These are phyloP conservation scores for Cyprinella venusta DNA, from an alignment of 2,797 vertebrate genomes.

Conservation along the genomic window DNA sequence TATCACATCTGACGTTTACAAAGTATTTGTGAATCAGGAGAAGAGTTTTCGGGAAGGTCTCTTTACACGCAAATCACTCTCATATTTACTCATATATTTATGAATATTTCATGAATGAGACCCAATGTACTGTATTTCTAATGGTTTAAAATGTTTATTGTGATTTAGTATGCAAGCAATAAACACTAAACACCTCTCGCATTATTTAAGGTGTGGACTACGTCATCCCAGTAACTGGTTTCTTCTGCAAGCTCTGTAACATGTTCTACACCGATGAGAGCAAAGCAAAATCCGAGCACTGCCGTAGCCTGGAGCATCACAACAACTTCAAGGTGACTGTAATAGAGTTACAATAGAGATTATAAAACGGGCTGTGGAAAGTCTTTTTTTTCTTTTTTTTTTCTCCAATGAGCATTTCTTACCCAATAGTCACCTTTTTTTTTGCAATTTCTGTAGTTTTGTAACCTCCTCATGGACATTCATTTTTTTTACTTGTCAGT, in stretches of 20 bases:
- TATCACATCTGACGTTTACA: no score
- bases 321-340: constrained; percentile 84
- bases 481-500: neutral
- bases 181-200: neutral
- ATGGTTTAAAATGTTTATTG: neutral
- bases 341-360: neutral
- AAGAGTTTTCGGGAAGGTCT: no score
- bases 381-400: neutral
- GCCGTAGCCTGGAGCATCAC: constrained; percentile 87
- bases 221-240: constrained; percentile 86
- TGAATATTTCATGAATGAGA: no score
- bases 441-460: neutral
- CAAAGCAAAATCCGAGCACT: constrained; percentile 84
- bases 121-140: no score
- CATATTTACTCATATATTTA: no score
- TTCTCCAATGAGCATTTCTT: neutral
- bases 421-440: neutral
- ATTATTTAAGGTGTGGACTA: constrained; percentile 79
- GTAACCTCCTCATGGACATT: neutral
- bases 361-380: neutral
- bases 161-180: neutral
- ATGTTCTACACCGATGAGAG: constrained; percentile 88
- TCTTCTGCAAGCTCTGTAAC: constrained; percentile 90
- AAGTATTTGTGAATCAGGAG: no score
- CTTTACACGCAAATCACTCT: no score